These are phyloP conservation scores for Tichodroma muraria DNA, from an alignment of 2,113 vertebrate genomes.

Conservation along the genomic window DNA sequence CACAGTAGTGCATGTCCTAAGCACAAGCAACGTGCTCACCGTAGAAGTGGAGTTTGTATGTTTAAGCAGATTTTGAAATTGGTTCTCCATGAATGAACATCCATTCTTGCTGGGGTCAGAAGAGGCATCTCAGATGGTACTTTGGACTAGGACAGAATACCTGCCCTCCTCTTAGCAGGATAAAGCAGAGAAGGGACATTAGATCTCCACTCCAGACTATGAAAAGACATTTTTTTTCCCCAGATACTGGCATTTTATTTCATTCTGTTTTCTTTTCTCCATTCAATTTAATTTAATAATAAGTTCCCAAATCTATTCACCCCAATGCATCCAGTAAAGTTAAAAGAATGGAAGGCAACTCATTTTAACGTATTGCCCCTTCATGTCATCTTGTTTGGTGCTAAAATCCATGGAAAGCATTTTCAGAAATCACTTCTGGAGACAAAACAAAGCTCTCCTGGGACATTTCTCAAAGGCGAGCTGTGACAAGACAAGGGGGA, in stretches of 20 bases:
- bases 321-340: slow-evolving; percentile 1
- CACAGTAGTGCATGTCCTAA: neutral
- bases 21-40: neutral
- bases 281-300: slow-evolving; percentile 8
- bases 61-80: neutral
- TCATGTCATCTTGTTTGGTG: neutral
- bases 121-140: neutral
- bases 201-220: neutral
- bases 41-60: neutral
- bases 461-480: neutral
- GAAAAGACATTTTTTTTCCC: neutral
- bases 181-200: neutral
- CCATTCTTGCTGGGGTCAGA: neutral
- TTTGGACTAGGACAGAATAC: neutral
- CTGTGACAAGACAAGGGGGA: neutral
- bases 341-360: slow-evolving; percentile 11
- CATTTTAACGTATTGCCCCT: slow-evolving; percentile 27
- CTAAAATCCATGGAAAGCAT: neutral
- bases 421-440: slow-evolving; percentile 19
- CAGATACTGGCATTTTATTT: neutral
- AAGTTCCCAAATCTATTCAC: slow-evolving; percentile 12
- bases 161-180: neutral
- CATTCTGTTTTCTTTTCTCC: neutral
- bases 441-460: slow-evolving; percentile 16
- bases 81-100: neutral